Evolutionary conservation across 1,140 invertebrate genomes (phyloP), one percentile per base, ranked within the genome.

Genomic region (Fragariocoptes setiger): DNA sequence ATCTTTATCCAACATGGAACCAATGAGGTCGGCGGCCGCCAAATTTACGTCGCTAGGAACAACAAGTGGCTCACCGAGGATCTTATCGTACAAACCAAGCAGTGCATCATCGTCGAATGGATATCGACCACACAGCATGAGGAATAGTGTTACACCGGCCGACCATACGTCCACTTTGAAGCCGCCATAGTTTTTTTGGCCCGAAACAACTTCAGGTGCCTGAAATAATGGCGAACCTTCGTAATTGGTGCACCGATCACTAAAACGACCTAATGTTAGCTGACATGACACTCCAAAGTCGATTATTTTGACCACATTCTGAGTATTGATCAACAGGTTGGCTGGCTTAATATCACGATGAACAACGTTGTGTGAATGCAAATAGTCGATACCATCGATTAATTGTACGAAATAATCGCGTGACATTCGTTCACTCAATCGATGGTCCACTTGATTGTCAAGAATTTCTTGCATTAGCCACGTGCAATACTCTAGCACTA

Each of bases 91-190:
- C 51, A 99, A 62, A 62, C 95, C 85, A 47, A 86, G 65, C 44
- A 99, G 65, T 62, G 95, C 97, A 64, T 97, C 90, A 58, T 97
- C 90, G 61, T 97, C 90, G 61, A 99, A 99, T 39, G 92, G 92
- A 53, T 97, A 63, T 44, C 49, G 54, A 38, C 64, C 64, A 45
- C 95, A 88, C 39, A 97, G 63, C 46, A 99, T 66, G 37, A 88
- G 88, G 62, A 95, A 99, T 31, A 99, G 65, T 50, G 97, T 95
- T 38, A 99, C 88, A 40, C 90, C 90, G 56, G 85, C 90, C 20
- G 80, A 90, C 86, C 86, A 95, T 8, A 99, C 86, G 61, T 97
- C 90, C 18, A 88, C 90, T 56, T 83, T 77, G 17, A 78, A 74
- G 5, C 72, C 90, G 35, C 88, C 88, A 65, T 97, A 97, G 42